phyloP scores from a whole-genome alignment of 2,113 vertebrate genomes.

The Romanogobio albipinnatus region DNA sequence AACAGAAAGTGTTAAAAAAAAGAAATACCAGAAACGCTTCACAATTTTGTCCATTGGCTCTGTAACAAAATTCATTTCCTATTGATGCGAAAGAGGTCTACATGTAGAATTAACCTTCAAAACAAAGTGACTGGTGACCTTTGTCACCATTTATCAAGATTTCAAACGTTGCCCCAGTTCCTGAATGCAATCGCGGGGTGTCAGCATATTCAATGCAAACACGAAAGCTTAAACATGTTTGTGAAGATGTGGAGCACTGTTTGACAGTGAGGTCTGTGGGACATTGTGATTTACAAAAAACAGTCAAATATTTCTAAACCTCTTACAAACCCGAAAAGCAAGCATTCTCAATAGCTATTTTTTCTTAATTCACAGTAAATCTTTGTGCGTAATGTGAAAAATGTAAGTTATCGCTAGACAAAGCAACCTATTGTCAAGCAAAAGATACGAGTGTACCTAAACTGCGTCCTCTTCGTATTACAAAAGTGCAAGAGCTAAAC shows the following conservation, averaged over 20 bases:
- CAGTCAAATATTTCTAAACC: not conserved
- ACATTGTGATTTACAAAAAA: not conserved
- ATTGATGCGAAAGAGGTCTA: not conserved
- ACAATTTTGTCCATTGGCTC: not conserved
- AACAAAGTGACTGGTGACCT: constrained; percentile 1
- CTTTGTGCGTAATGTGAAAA: constrained; percentile 13
- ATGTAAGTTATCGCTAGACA: not conserved
- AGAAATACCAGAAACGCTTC: not conserved
- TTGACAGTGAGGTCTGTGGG: not conserved
- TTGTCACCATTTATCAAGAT: not conserved
- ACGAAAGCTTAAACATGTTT: not conserved
- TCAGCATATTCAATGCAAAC: not conserved
- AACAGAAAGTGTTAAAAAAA: not conserved
- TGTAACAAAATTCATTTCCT: constrained; percentile 30
- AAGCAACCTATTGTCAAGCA: not conserved
- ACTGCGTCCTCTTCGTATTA: not conserved
- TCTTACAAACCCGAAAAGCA: constrained; percentile 41
- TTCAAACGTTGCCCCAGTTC: not conserved
- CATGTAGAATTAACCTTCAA: constrained; percentile 1
- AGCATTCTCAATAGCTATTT: constrained; percentile 46
- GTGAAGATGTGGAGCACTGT: constrained; percentile 3
- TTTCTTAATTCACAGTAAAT: constrained; percentile 51
- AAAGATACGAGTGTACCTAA: not conserved
- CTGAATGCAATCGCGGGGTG: not conserved
- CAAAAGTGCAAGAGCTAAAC: constrained; percentile 29